These are phyloP conservation scores for Cassiopea andromeda DNA, from an alignment of 30 jellyfish, hydroid and myxozoan genomes.

Conservation along the genomic window DNA sequence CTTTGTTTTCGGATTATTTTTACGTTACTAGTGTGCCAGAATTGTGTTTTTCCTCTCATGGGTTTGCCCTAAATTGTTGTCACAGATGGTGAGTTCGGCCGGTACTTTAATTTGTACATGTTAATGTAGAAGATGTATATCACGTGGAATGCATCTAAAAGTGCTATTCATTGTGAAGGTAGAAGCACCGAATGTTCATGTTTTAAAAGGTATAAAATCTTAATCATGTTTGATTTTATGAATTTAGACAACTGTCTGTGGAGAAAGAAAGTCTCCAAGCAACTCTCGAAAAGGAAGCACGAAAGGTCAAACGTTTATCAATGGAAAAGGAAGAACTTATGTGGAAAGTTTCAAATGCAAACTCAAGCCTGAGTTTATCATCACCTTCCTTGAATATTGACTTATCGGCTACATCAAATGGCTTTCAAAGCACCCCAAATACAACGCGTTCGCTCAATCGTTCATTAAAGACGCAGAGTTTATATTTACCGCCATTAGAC, in stretches of 20 bases:
- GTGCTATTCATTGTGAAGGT: too few relatives aligned
- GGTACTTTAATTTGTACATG: too few relatives aligned
- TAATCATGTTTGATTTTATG: not conserved
- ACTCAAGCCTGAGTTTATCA: slow-evolving; percentile 56
- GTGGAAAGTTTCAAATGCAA: slow-evolving; percentile 92
- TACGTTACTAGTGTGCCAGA: too few relatives aligned
- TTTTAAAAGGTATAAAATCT: not conserved
- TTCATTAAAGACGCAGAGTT: slow-evolving; percentile 58
- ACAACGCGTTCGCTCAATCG: slow-evolving; percentile 47
- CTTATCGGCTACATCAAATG: slow-evolving; percentile 58
- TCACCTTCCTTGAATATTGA: slow-evolving; percentile 74
- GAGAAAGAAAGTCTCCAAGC: slow-evolving; percentile 91
- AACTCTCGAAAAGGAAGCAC: slow-evolving; percentile 74
- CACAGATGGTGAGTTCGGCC: too few relatives aligned
- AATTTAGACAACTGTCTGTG: slow-evolving; percentile 88
- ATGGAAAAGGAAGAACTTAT: slow-evolving; percentile 97
- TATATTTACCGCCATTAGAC: slow-evolving; percentile 74
- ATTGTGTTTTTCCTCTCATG: too few relatives aligned
- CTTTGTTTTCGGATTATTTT: too few relatives aligned
- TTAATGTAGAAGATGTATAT: too few relatives aligned
- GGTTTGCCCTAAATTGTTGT: too few relatives aligned
- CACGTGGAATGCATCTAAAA: too few relatives aligned
- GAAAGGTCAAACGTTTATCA: slow-evolving; percentile 87
- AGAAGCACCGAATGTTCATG: too few relatives aligned
- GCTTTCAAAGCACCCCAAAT: slow-evolving; percentile 77